A percentile compares a stretch with the other conserved stretches of the same genome.
These are phyloP conservation scores for Embidobia sp. DNA, from an alignment of 2,888 invertebrate genomes.

Conservation along the genomic window DNA sequence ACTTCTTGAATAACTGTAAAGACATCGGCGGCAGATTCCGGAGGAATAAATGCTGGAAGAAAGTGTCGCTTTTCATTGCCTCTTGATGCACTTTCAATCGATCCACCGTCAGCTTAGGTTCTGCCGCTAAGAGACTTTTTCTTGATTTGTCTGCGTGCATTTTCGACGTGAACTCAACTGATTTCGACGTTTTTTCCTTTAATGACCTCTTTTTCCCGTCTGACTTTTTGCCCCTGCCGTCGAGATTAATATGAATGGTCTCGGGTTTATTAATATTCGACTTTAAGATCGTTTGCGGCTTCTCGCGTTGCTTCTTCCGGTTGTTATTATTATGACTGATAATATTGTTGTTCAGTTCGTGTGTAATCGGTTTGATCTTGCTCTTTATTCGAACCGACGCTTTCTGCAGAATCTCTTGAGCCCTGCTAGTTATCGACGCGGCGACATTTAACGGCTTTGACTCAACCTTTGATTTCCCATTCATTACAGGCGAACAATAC, in stretches of 20 bases:
- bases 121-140: constrained; percentile 8
- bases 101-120: constrained; percentile 76
- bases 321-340: constrained; percentile 34
- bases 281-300: constrained; percentile 76
- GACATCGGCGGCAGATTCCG: constrained; percentile 82
- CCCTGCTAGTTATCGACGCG: constrained; percentile 79
- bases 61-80: constrained; percentile 85
- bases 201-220: constrained; percentile 58
- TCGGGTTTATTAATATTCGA: constrained; percentile 68
- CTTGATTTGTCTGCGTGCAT: constrained; percentile 35
- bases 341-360: constrained; percentile 46
- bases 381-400: constrained; percentile 56
- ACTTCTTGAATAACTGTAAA: constrained; percentile 81
- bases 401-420: constrained; percentile 75
- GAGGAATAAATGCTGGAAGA: constrained; percentile 88
- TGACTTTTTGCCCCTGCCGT: constrained; percentile 55
- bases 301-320: constrained; percentile 74
- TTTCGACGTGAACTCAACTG: constrained; percentile 26
- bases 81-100: constrained; percentile 84
- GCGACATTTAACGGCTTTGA: constrained; percentile 82
- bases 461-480: constrained; percentile 72
- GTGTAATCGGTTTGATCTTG: constrained; percentile 17
- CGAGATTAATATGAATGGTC: constrained; percentile 67
- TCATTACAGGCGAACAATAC: constrained; percentile 76
- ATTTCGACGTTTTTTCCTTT: constrained; percentile 59